Percentiles rank a stretch among this genome's conserved stretches.
Evolutionary conservation across 2,113 vertebrate genomes (phyloP).

Genomic region (Entelurus aequoreus): DNA sequence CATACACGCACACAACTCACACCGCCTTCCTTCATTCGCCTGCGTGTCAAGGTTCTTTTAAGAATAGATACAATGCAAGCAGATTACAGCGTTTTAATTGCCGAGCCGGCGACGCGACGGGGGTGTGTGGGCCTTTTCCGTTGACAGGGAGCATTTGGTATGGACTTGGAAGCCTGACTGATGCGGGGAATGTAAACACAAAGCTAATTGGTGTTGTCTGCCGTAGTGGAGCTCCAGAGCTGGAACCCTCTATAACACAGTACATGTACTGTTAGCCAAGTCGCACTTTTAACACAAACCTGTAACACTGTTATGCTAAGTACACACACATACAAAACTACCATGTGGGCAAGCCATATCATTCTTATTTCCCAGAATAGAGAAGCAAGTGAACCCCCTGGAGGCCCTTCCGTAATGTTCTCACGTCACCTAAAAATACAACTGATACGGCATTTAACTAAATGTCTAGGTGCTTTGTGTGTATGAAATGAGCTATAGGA

Average conservation of each 20-base stretch:
- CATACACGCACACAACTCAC: slow-evolving; percentile 16
- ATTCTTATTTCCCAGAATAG: not conserved
- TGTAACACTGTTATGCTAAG: slow-evolving; percentile 5
- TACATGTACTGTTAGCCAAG: slow-evolving; percentile 8
- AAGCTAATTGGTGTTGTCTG: slow-evolving; percentile 58
- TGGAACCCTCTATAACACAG: slow-evolving; percentile 33
- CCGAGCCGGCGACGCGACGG: slow-evolving; percentile 57
- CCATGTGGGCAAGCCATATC: not conserved
- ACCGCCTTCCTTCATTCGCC: not conserved
- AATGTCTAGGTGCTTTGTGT: no score
- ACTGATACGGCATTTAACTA: not conserved
- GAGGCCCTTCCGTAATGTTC: not conserved
- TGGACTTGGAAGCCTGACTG: slow-evolving; percentile 10
- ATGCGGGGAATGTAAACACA: slow-evolving; percentile 47
- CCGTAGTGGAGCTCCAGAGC: slow-evolving; percentile 16
- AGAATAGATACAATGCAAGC: slow-evolving; percentile 68
- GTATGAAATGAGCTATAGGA: not conserved
- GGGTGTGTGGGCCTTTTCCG: slow-evolving; percentile 40
- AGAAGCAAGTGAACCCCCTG: not conserved
- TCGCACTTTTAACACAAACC: slow-evolving; percentile 9
- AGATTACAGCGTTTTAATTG: slow-evolving; percentile 77
- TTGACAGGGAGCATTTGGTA: slow-evolving; percentile 39
- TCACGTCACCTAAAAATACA: not conserved
- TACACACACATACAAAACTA: slow-evolving; percentile 5
- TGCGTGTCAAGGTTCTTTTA: slow-evolving; percentile 53